These are phyloP conservation scores for Pristis pectinata DNA, from an alignment of 2,797 vertebrate species.

Conservation along the genomic window DNA sequence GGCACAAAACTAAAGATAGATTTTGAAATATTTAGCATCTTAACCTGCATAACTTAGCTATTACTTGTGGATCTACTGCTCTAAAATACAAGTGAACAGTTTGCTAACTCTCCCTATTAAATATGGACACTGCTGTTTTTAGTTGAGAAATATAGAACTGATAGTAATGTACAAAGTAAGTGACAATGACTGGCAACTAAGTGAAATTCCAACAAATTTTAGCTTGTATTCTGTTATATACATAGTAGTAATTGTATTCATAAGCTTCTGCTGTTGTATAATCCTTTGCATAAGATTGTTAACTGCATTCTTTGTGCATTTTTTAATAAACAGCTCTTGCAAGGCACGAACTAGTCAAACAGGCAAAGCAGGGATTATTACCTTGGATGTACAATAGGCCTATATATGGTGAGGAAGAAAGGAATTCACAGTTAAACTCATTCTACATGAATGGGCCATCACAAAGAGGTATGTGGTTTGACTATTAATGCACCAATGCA, in stretches of 20 bases:
- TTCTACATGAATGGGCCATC: slow-evolving; percentile 1
- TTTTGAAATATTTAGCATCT: not conserved
- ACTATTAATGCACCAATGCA: not conserved
- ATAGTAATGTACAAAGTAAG: not conserved
- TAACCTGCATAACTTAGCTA: not conserved
- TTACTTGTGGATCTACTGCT: not conserved
- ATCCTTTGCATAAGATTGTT: not conserved
- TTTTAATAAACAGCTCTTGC: not conserved
- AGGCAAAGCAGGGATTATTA: not conserved
- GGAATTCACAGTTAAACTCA: not conserved
- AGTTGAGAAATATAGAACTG: not conserved
- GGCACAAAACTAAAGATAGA: not conserved
- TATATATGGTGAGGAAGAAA: not conserved
- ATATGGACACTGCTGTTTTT: not conserved
- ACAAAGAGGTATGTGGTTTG: slow-evolving; percentile 11
- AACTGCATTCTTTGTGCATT: not conserved
- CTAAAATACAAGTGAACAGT: not conserved
- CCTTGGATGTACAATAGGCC: slow-evolving; percentile 22
- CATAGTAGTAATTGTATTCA: not conserved
- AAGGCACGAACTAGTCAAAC: not conserved
- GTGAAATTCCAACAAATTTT: not conserved
- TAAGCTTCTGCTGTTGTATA: not conserved
- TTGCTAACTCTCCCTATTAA: not conserved
- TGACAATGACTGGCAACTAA: not conserved
- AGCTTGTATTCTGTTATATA: not conserved